phyloP scores from a whole-genome alignment of 2,888 invertebrate species.

The Drosophila lutescens region DNA sequence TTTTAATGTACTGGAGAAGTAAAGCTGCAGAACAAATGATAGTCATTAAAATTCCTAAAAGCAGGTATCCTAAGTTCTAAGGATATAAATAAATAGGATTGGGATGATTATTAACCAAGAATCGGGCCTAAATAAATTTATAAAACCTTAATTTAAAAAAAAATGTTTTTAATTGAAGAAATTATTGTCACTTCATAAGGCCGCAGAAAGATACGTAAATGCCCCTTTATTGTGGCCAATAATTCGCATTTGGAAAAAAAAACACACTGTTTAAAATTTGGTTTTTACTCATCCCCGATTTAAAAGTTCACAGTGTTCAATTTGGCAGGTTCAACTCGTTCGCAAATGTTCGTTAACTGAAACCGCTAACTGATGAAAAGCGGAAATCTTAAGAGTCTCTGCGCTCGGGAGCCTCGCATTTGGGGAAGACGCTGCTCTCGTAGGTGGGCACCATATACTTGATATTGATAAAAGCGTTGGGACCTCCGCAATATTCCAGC shows the following conservation, averaged over 20 bases:
- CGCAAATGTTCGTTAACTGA: conserved; percentile 5
- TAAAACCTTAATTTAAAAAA: no score
- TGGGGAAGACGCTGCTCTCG: conserved; percentile 89
- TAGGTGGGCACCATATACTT: conserved; percentile 99
- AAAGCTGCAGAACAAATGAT: no score
- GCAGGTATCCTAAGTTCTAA: no score
- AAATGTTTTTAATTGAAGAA: no score
- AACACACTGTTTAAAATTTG: conserved; percentile 5
- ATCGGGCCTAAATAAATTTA: neutral
- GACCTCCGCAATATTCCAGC: conserved; percentile 95
- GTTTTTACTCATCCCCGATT: conserved; percentile 25
- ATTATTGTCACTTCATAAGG: no score
- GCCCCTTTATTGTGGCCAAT: no score
- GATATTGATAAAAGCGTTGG: conserved; percentile 98
- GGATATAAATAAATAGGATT: no score
- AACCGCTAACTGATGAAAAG: neutral
- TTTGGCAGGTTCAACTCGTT: neutral
- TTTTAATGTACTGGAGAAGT: no score
- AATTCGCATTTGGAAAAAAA: neutral
- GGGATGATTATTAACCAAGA: no score
- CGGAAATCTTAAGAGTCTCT: conserved; percentile 7
- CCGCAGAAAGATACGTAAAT: no score
- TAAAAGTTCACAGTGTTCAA: conserved; percentile 2
- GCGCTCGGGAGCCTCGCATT: conserved; percentile 49
- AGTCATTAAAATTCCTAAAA: no score